Evolutionary conservation across 2,113 vertebrate genomes (phyloP).

Genomic region (Callospermophilus lateralis): DNA sequence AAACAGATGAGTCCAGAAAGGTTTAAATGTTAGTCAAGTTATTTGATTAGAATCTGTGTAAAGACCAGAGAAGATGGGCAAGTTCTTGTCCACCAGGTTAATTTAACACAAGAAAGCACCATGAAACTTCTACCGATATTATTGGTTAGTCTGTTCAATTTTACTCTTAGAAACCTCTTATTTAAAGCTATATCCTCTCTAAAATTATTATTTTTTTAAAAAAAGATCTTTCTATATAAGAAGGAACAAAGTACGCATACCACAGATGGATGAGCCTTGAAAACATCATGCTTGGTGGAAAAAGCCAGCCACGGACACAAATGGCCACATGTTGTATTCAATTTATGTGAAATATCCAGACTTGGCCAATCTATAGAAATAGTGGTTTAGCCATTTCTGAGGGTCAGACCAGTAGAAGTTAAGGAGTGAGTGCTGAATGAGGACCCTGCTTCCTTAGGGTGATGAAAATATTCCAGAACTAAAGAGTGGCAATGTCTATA

Average conservation of each 20-base stretch:
- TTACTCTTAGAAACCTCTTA: slow-evolving; percentile 1
- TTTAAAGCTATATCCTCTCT: background rate
- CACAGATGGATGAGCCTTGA: background rate
- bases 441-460: background rate
- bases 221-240: background rate
- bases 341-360: background rate
- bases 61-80: background rate
- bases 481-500: background rate
- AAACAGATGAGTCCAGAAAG: background rate
- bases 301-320: background rate
- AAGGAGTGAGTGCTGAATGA: background rate
- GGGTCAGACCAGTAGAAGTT: background rate
- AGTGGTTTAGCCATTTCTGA: background rate
- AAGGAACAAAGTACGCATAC: background rate
- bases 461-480: background rate
- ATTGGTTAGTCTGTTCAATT: background rate
- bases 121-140: background rate
- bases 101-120: background rate
- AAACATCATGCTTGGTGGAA: background rate
- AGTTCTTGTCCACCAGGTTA: background rate
- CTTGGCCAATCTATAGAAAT: background rate
- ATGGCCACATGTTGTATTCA: background rate
- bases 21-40: background rate
- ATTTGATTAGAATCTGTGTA: background rate
- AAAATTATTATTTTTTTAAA: background rate